phyloP scores from a whole-genome alignment of 2,797 vertebrate genomes.

The Coracias cyanogaster region DNA sequence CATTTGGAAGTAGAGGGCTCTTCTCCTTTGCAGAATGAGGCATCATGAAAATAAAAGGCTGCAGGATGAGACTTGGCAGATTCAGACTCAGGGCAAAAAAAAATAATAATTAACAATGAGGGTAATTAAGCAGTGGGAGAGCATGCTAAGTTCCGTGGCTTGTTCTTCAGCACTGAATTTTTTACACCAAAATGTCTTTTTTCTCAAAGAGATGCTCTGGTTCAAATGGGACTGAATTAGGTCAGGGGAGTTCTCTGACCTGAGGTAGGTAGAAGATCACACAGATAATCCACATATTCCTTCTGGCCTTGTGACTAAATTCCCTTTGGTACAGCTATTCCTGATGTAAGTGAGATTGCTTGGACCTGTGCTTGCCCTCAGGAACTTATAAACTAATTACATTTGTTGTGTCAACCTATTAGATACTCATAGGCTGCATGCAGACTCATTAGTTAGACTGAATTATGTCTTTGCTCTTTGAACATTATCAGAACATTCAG shows the following conservation, averaged over 20 bases:
- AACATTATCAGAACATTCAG: constrained; percentile 17
- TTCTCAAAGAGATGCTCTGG: background rate
- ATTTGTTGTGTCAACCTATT: constrained; percentile 45
- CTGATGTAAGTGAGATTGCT: background rate
- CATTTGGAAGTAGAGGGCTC: background rate
- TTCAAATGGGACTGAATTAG: background rate
- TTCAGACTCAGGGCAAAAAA: background rate
- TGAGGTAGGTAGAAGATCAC: background rate
- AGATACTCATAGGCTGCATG: background rate
- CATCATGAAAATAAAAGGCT: background rate
- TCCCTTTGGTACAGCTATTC: constrained; percentile 18
- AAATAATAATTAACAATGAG: background rate
- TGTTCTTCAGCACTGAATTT: background rate
- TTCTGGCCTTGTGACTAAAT: constrained; percentile 19
- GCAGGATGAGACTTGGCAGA: background rate
- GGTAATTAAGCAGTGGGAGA: background rate
- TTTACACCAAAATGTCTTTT: background rate
- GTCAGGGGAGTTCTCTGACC: constrained; percentile 4
- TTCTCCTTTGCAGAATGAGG: background rate
- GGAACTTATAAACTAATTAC: constrained; percentile 1
- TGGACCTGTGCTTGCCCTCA: constrained; percentile 29
- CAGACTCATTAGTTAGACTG: constrained; percentile 10
- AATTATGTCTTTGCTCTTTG: constrained; percentile 37
- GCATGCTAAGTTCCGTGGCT: background rate
- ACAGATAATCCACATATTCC: background rate